Percentiles rank a stretch among this genome's conserved stretches.
Conservation (phyloP, 2,113 vertebrate genomes). For the Pelobates fuscus region DNA sequence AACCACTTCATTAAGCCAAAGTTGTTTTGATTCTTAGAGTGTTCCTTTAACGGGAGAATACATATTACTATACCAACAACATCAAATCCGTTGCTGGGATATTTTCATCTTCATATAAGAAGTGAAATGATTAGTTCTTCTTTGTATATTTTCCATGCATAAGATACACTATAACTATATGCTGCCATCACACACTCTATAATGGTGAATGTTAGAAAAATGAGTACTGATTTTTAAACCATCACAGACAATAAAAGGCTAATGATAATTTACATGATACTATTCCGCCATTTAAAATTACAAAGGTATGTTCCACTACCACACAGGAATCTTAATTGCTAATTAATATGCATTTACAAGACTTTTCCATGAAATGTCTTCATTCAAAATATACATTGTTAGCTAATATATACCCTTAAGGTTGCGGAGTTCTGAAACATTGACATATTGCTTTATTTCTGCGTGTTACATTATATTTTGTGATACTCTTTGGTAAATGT, state of each 20-base stretch:
- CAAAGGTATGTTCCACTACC: constrained; percentile 13
- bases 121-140: constrained; percentile 23
- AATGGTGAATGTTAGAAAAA: constrained; percentile 30
- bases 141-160: constrained; percentile 20
- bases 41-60: too few species aligned
- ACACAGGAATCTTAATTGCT: background rate
- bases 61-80: too few species aligned
- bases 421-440: too few species aligned
- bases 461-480: too few species aligned
- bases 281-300: constrained; percentile 27
- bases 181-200: constrained; percentile 32
- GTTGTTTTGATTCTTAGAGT: too few species aligned
- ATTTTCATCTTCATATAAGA: constrained; percentile 17
- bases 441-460: too few species aligned
- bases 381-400: too few species aligned
- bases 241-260: constrained; percentile 35
- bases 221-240: constrained; percentile 32
- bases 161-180: constrained; percentile 28
- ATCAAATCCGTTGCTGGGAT: background rate
- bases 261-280: constrained; percentile 44
- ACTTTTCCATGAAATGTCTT: constrained; percentile 10
- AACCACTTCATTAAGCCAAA: too few species aligned
- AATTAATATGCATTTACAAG: constrained; percentile 24
- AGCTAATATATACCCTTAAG: too few species aligned
- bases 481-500: too few species aligned